A percentile compares a stretch with the other conserved stretches of the same genome.
Evolutionary conservation across 2,797 vertebrate genomes (phyloP).

Genomic region (Apogon talboti): DNA sequence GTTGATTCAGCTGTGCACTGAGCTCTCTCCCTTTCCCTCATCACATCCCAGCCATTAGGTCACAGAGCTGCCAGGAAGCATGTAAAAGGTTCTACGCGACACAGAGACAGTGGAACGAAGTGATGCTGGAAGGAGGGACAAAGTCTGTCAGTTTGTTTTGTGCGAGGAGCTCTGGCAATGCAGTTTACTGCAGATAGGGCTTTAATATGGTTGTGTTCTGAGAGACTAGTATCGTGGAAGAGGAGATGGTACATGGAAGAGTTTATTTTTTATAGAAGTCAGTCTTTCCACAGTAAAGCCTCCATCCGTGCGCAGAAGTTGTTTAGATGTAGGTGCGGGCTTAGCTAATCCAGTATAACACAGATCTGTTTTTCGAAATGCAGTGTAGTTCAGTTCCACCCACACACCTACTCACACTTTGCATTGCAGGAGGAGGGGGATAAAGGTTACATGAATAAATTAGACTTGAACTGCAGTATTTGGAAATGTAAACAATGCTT

Average conservation of each 20-base stretch:
- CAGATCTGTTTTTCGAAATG: slow-evolving; percentile 3
- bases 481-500: neutral
- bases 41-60: slow-evolving; percentile 63
- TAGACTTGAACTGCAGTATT: no score
- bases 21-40: slow-evolving; percentile 47
- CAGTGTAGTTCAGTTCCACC: slow-evolving; percentile 1
- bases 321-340: slow-evolving; percentile 9
- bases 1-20: slow-evolving; percentile 48
- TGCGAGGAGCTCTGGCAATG: slow-evolving; percentile 27
- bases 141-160: slow-evolving; percentile 44
- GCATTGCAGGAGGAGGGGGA: no score
- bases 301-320: slow-evolving; percentile 3
- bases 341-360: slow-evolving; percentile 8
- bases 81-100: slow-evolving; percentile 61
- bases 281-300: neutral
- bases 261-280: slow-evolving; percentile 13
- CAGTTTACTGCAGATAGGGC: slow-evolving; percentile 31
- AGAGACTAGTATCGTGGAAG: slow-evolving; percentile 13
- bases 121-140: slow-evolving; percentile 34
- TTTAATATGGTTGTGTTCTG: slow-evolving; percentile 17
- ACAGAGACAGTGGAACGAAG: slow-evolving; percentile 38
- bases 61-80: slow-evolving; percentile 66
- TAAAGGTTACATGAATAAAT: no score
- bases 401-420: slow-evolving; percentile 3
- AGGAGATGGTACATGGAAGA: neutral